A percentile compares a stretch with the other conserved stretches of the same genome.
Conservation (phyloP, 2,888 invertebrate species). For the Phaonia tiefii region DNA sequence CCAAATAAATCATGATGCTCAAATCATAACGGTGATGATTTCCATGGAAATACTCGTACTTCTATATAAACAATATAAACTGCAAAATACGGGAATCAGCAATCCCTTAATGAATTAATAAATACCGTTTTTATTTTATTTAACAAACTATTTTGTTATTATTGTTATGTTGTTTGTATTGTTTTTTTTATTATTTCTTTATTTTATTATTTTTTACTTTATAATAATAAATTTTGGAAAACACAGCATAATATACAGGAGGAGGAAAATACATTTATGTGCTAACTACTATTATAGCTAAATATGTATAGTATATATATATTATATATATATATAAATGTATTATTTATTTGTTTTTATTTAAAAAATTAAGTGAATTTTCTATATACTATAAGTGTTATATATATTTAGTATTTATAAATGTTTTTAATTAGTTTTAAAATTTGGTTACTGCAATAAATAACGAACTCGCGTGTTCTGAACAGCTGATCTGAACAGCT, state of each 20-base stretch:
- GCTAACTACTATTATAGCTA: conserved; percentile 43
- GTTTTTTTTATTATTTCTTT: not conserved
- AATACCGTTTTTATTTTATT: conserved; percentile 14
- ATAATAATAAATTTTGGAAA: conserved; percentile 16
- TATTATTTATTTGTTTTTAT: conserved; percentile 18
- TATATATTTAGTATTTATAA: conserved; percentile 32
- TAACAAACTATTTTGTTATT: conserved; percentile 2
- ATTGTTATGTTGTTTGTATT: not conserved
- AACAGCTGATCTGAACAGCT: too few relatives aligned
- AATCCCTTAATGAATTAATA: conserved; percentile 13
- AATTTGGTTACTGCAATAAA: too few relatives aligned
- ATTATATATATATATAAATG: conserved; percentile 22
- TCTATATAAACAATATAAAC: too few relatives aligned
- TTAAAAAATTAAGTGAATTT: conserved; percentile 23
- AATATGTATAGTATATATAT: not conserved
- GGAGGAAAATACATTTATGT: conserved; percentile 27
- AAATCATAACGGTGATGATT: too few relatives aligned
- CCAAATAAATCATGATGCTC: too few relatives aligned
- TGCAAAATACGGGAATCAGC: not conserved
- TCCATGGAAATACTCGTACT: too few relatives aligned
- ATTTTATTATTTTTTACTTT: not conserved
- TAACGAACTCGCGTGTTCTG: too few relatives aligned
- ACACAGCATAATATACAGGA: conserved; percentile 31
- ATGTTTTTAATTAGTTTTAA: too few relatives aligned
- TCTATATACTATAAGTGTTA: conserved; percentile 6